Evolutionary conservation across 2,113 vertebrate genomes (phyloP), one percentile per base, ranked within the genome.

Genomic region (Xenotilapia longispinis): DNA sequence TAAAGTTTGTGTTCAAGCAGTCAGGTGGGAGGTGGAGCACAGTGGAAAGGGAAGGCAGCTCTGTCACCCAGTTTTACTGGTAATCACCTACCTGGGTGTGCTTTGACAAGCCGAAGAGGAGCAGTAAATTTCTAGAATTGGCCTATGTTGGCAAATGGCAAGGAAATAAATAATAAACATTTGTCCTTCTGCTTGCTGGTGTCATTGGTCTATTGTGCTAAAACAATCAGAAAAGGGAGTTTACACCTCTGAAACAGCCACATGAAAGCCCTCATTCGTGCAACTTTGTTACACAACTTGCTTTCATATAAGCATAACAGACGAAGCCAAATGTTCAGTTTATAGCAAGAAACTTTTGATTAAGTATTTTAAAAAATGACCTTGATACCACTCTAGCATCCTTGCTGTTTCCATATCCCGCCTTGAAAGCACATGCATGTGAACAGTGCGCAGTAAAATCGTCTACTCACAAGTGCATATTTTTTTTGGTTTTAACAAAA

Each of bases 41-140:
- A 83, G 78, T 5, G 33, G 63, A 78, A 78, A 45, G 49, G 5
- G 75, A 65, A 78, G 89, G 91, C 9, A 6, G 90, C 84, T 89
- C 87, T 87, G 83, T 92, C 90, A 90, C 89, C 88, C 23, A 2
- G 82, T 93, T 93, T 65, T 33, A 60, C 79, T 89, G 85, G 84
- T 60, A 87, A 84, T 82, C 73, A 79, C 51, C 87, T 60, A 80
- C 45, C n/a, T 81, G 63, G 57, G 81, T 55, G 45, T 84, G 68
- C 65, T 80, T 60, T 55, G 58, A 82, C 51, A 28, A 3, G 26
- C 5, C 53, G 3, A 53, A 53, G 84, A 87, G 3, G 13, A 81
- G 47, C 68, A 81, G 75, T 75, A 47, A 17, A 38, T 89, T 57
- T 45, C 17, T 70, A 84, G 31, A 82, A 86, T 57, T 1, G 31